Conservation (phyloP, 2,797 vertebrate genomes). For the Enteromius paludinosus region DNA sequence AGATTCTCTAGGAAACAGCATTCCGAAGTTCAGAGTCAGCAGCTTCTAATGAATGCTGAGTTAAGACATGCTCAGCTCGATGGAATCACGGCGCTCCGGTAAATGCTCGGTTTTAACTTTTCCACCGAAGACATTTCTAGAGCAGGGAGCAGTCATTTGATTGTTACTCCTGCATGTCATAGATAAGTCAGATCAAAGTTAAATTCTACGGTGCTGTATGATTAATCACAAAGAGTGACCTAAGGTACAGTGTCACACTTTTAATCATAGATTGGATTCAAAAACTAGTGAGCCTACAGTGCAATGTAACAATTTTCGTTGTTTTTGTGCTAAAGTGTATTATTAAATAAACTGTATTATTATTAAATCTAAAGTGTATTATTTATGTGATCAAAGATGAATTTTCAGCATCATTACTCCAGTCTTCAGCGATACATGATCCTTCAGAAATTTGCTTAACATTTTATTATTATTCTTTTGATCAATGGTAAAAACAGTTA, state of each 20-base stretch:
- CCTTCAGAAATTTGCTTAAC: background rate
- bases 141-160: background rate
- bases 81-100: background rate
- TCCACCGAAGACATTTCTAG: background rate
- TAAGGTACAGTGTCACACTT: background rate
- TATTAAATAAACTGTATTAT: background rate
- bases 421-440: background rate
- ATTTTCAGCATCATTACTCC: background rate
- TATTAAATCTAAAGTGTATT: background rate
- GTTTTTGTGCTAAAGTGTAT: background rate
- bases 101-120: background rate
- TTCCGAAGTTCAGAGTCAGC: slow-evolving; percentile 20
- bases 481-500: too few relatives aligned
- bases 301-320: too few relatives aligned
- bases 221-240: background rate
- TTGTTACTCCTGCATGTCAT: background rate
- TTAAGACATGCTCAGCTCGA: slow-evolving; percentile 27
- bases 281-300: background rate
- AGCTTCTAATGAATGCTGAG: slow-evolving; percentile 33
- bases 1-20: slow-evolving; percentile 8
- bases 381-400: background rate
- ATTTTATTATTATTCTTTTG: too few relatives aligned
- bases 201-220: background rate
- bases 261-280: background rate
- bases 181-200: background rate